Conservation (phyloP, 2,113 vertebrate genomes). For the Gymnogyps californianus region DNA sequence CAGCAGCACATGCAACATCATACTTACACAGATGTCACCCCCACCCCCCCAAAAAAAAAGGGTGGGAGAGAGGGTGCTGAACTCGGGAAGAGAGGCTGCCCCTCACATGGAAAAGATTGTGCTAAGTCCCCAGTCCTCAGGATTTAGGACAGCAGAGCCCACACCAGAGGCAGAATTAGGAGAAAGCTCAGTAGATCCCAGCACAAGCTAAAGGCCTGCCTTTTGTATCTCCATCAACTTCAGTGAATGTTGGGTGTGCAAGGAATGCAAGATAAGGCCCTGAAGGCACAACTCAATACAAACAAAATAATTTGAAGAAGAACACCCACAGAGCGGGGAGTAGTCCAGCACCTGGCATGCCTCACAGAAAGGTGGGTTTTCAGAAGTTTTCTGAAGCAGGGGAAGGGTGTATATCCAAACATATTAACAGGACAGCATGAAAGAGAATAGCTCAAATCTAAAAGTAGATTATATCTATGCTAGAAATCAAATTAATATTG, state of each 20-base stretch:
- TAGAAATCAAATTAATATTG: conserved; percentile 45
- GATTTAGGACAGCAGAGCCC: background rate
- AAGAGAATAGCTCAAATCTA: conserved; percentile 35
- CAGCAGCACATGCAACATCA: background rate
- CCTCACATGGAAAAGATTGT: background rate
- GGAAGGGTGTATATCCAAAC: conserved; percentile 41
- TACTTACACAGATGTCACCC: background rate
- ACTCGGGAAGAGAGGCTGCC: background rate
- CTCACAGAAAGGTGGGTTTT: conserved; percentile 53
- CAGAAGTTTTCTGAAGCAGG: conserved; percentile 47
- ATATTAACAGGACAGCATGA: conserved; percentile 42
- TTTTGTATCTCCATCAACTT: conserved; percentile 5
- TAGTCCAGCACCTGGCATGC: conserved; percentile 55
- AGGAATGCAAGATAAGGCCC: conserved; percentile 1
- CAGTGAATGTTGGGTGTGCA: conserved; percentile 6
- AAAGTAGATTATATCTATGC: conserved; percentile 42
- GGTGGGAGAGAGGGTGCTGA: background rate
- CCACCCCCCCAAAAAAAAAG: no score
- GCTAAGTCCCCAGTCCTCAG: background rate
- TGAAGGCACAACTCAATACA: background rate
- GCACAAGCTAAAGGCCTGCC: background rate
- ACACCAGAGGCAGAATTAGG: background rate
- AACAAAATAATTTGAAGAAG: conserved; percentile 57
- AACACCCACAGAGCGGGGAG: conserved; percentile 39
- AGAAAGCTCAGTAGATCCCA: background rate